Evolutionary conservation across 2,113 vertebrate genomes (phyloP), one percentile per base, ranked within the genome.

Genomic region (Tychaedon coryphoeus): DNA sequence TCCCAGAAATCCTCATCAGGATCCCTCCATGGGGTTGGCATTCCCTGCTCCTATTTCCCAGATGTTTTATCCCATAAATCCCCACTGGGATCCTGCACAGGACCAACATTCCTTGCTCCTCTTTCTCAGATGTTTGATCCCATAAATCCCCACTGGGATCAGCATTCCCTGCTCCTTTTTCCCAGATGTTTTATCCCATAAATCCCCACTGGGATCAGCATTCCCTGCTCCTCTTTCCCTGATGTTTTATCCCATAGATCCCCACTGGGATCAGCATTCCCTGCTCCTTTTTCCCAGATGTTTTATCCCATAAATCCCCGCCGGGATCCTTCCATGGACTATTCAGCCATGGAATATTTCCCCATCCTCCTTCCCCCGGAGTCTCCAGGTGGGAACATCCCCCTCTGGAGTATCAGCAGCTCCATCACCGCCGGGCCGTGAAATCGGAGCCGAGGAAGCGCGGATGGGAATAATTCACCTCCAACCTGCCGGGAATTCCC

Each of bases 321-420:
- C 8, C 16, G 4, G 75, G 75, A 24, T 14, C 9, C 25, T 47
- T 70, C 16, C 7, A 15, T 0, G 3, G 14, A 2, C 6, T 3
- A 24, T n/a, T 75, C 33, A 25, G 38, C 86, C 67, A 4, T 18
- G 57, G 79, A 79, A 92, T 29, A 25, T 45, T 88, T 26, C 74
- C 78, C 28, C 5, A 0, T 28, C 75, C 47, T 86, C 51, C 26
- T 82, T 92, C 84, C 73, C 7, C 14, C 14, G 14, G 24, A 2
- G 8, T 61, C n/a, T 84, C 76, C 93, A 34, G 60, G 56, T 5
- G 10, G 26, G 76, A 89, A 82, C 70, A 73, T 28, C 25, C 50
- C 73, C 60, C 76, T 77, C 50, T 62, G 92, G 92, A 78, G 82
- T 60, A 38, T 40, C 88, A 42, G 88, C 45, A 34, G 64, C 92